A percentile compares a stretch with the other conserved stretches of the same genome.
phyloP scores from a whole-genome alignment of 2,888 invertebrate species.

The Leucozona laternaria region DNA sequence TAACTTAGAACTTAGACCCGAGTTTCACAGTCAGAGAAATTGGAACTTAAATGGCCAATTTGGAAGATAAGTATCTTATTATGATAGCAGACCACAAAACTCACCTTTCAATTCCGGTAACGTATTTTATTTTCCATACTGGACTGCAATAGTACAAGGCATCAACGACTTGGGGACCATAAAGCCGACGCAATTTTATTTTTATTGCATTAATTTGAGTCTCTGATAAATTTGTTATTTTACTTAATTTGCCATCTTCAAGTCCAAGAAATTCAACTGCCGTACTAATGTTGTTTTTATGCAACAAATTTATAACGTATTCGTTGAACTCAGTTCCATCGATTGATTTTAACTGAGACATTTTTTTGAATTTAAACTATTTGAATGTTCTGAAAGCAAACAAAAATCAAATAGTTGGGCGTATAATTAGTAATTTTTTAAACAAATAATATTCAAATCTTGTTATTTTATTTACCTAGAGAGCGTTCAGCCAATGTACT shows the following conservation, averaged over 20 bases:
- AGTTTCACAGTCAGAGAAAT: too few species aligned
- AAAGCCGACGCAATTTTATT: conserved; percentile 49
- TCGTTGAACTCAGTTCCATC: conserved; percentile 72
- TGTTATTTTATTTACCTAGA: too few species aligned
- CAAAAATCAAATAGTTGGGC: too few species aligned
- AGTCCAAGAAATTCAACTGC: conserved; percentile 57
- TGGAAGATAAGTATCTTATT: too few species aligned
- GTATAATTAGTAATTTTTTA: too few species aligned
- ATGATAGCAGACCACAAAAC: background rate
- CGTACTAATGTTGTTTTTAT: conserved; percentile 62
- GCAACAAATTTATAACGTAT: conserved; percentile 71
- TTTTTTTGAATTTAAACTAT: conserved; percentile 24
- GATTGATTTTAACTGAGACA: conserved; percentile 60
- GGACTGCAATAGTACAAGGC: conserved; percentile 52
- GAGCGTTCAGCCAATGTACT: too few species aligned
- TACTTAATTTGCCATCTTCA: conserved; percentile 57
- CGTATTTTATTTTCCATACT: conserved; percentile 23
- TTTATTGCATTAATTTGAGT: conserved; percentile 54
- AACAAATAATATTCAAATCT: too few species aligned
- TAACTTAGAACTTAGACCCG: too few species aligned
- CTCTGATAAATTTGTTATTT: conserved; percentile 73
- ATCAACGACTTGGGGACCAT: conserved; percentile 55
- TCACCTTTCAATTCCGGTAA: conserved; percentile 62
- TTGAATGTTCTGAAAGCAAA: too few species aligned
- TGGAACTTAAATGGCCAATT: too few species aligned